A percentile compares a stretch with the other conserved stretches of the same genome.
phyloP scores from a whole-genome alignment of 2,888 invertebrate genomes.

The Mesochorus sp. region DNA sequence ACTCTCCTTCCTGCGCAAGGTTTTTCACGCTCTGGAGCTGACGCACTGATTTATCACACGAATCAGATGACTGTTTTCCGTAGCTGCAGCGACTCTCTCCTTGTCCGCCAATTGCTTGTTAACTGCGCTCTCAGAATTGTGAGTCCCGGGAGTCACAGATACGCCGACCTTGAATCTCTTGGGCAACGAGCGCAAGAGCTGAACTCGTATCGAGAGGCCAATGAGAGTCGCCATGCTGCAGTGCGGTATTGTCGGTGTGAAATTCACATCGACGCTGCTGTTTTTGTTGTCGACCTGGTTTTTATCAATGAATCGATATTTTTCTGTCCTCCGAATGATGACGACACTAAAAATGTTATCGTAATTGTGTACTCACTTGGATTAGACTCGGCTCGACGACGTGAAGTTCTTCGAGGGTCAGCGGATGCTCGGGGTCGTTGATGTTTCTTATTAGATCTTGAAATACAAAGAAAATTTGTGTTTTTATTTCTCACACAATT shows the following conservation, averaged over 20 bases:
- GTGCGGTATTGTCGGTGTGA: slow-evolving; percentile 99
- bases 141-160: slow-evolving; percentile 95
- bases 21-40: slow-evolving; percentile 40
- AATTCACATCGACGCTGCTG: slow-evolving; percentile 89
- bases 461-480: slow-evolving; percentile 67
- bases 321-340: too few species aligned
- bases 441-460: slow-evolving; percentile 95
- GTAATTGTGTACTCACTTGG: slow-evolving; percentile 77
- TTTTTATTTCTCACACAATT: background rate
- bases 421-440: slow-evolving; percentile 98
- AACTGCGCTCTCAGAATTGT: slow-evolving; percentile 95
- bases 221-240: slow-evolving; percentile 99
- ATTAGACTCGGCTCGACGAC: slow-evolving; percentile 94
- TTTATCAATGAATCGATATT: too few species aligned
- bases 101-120: slow-evolving; percentile 99
- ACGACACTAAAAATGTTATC: too few species aligned
- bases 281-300: slow-evolving; percentile 88
- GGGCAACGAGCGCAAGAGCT: slow-evolving; percentile 92
- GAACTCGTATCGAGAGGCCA: slow-evolving; percentile 95
- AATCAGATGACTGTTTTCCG: slow-evolving; percentile 95
- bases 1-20: background rate
- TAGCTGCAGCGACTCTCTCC: slow-evolving; percentile 97
- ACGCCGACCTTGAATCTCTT: slow-evolving; percentile 93
- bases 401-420: slow-evolving; percentile 96
- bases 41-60: slow-evolving; percentile 98